Conservation (phyloP, 2,113 vertebrate genomes). For the Meles meles region DNA sequence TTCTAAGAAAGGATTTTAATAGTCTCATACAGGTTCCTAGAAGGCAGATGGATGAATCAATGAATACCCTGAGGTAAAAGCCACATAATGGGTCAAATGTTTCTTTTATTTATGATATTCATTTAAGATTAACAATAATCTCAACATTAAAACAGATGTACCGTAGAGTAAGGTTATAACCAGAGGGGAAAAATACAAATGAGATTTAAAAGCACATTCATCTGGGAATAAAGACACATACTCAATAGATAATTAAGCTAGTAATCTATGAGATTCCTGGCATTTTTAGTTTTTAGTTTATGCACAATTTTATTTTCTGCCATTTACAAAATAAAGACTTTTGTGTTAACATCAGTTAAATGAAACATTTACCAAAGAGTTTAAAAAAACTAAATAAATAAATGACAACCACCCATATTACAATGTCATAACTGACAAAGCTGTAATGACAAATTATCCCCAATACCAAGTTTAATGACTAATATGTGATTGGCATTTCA, state of each 20-base stretch:
- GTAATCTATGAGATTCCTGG: not conserved
- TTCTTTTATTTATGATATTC: conserved; percentile 21
- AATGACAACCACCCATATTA: not conserved
- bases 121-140: not conserved
- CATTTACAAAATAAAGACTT: not conserved
- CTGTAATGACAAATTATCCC: not conserved
- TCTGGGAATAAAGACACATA: not conserved
- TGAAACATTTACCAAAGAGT: not conserved
- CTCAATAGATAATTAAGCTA: not conserved
- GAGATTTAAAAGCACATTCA: not conserved
- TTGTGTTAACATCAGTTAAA: not conserved
- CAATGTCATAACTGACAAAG: not conserved
- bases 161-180: not conserved
- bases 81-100: not conserved
- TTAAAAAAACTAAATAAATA: not conserved
- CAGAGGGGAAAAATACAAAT: not conserved
- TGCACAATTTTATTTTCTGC: not conserved
- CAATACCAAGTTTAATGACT: not conserved
- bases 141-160: not conserved
- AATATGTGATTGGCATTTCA: not conserved
- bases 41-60: not conserved
- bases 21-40: not conserved
- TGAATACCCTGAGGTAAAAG: not conserved
- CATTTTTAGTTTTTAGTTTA: not conserved
- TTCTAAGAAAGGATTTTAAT: not conserved